Percentiles rank a stretch among this genome's conserved stretches.
phyloP scores from a whole-genome alignment of 2,113 vertebrate species.

The Oncorhynchus keta region DNA sequence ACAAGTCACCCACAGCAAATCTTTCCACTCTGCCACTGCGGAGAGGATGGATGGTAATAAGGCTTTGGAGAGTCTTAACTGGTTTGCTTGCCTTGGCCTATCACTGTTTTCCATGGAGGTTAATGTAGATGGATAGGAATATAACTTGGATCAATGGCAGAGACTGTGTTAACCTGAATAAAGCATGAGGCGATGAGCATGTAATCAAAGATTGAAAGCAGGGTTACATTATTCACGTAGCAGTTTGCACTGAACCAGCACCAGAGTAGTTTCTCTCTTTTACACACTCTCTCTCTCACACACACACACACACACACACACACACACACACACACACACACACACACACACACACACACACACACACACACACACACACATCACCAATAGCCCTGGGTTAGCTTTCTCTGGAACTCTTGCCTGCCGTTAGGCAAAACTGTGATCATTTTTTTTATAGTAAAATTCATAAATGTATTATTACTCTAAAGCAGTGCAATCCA shows the following conservation, averaged over 20 bases:
- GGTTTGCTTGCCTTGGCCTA: not conserved
- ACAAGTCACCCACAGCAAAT: too few species aligned
- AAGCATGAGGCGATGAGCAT: conserved; percentile 11
- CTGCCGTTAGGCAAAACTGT: not conserved
- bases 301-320: not conserved
- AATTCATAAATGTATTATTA: too few species aligned
- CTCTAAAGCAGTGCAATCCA: too few species aligned
- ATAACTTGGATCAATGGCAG: conserved; percentile 16
- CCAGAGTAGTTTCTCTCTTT: too few species aligned
- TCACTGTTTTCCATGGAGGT: not conserved
- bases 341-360: not conserved
- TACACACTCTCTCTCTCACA: not conserved
- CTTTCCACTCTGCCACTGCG: too few species aligned
- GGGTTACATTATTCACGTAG: conserved; percentile 20
- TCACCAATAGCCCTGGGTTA: too few species aligned
- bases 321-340: not conserved
- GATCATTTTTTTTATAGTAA: not conserved
- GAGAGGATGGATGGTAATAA: too few species aligned
- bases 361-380: not conserved
- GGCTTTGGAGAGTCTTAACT: not conserved
- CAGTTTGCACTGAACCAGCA: not conserved
- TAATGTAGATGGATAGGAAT: not conserved
- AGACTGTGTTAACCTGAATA: conserved; percentile 1
- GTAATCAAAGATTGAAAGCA: conserved; percentile 18
- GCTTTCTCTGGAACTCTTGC: too few species aligned